These are phyloP conservation scores for Oryctes rhinoceros DNA, from an alignment of 1,140 invertebrate species.

Conservation along the genomic window DNA sequence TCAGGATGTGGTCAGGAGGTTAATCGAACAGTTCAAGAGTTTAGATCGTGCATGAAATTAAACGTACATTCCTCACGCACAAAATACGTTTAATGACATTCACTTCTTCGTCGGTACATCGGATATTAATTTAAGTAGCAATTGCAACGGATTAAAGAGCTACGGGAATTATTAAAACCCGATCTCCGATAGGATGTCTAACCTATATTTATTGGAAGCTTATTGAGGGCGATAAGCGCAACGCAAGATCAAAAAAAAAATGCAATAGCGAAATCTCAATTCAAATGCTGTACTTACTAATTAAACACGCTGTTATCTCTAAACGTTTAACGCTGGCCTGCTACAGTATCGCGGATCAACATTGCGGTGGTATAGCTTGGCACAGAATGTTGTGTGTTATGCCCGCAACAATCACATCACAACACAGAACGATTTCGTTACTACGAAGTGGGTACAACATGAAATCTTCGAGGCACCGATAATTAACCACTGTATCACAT, in stretches of 20 bases:
- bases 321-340: background rate
- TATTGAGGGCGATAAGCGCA: background rate
- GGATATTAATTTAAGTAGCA: background rate
- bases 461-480: constrained; percentile 35
- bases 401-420: constrained; percentile 18
- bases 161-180: too few species aligned
- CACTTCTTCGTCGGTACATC: background rate
- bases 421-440: background rate
- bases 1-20: constrained; percentile 12
- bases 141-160: background rate
- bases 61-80: background rate
- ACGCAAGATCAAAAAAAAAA: background rate
- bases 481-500: constrained; percentile 18
- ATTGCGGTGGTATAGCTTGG: background rate
- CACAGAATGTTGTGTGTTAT: background rate
- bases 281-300: background rate
- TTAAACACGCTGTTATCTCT: constrained; percentile 5
- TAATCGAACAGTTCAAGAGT: constrained; percentile 36
- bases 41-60: background rate
- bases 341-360: background rate
- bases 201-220: background rate
- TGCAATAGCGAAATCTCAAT: background rate
- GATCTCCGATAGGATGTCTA: background rate
- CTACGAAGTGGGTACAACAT: background rate
- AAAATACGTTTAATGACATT: background rate